phyloP scores from a whole-genome alignment of 2,113 vertebrate species.

The Cheirogaleus medius region DNA sequence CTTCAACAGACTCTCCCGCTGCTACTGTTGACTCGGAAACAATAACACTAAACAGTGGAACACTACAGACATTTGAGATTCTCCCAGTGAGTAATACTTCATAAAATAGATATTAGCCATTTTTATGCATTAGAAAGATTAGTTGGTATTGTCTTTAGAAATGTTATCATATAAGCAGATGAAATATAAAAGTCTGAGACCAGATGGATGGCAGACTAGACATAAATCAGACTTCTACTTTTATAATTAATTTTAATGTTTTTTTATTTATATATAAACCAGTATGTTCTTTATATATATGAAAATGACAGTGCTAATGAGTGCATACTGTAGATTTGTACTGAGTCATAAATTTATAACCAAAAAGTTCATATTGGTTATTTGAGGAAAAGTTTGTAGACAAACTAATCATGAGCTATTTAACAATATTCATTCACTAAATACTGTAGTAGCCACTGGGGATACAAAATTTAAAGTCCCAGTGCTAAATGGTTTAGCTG shows the following conservation, averaged over 20 bases:
- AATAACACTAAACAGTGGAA: slow-evolving; percentile 94
- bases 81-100: slow-evolving; percentile 91
- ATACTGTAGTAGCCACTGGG: background rate
- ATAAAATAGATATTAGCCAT: background rate
- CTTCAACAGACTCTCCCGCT: slow-evolving; percentile 86
- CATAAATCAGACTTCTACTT: background rate
- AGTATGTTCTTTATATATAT: background rate
- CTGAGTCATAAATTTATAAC: background rate
- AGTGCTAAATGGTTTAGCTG: background rate
- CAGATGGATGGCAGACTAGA: background rate
- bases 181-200: background rate
- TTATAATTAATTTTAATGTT: background rate
- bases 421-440: background rate
- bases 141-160: slow-evolving; percentile 2
- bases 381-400: background rate
- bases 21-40: slow-evolving; percentile 91
- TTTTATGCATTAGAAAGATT: background rate
- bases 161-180: background rate
- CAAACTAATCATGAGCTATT: background rate
- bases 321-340: background rate
- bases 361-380: background rate
- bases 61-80: slow-evolving; percentile 97
- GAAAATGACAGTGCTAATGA: background rate
- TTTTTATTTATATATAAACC: background rate
- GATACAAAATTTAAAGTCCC: background rate